Conservation (phyloP, 2,888 invertebrate genomes). For the Caenorhabditis panamensis region DNA sequence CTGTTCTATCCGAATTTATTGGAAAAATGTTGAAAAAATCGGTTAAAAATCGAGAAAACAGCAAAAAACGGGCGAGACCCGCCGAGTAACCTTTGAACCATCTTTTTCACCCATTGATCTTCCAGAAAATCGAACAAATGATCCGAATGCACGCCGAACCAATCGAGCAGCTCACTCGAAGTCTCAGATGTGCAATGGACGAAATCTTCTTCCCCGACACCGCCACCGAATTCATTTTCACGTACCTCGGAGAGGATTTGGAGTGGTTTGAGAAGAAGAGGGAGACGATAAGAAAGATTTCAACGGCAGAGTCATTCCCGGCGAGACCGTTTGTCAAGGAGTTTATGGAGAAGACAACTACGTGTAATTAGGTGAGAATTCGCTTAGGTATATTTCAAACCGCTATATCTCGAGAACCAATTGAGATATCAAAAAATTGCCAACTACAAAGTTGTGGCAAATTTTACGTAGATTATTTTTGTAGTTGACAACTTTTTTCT, state of each 20-base stretch:
- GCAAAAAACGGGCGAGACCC: too few species aligned
- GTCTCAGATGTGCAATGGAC: slow-evolving; percentile 71
- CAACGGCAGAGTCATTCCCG: slow-evolving; percentile 60
- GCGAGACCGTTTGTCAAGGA: slow-evolving; percentile 63
- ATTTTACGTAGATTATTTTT: too few species aligned
- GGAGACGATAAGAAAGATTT: slow-evolving; percentile 63
- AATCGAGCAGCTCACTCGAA: slow-evolving; percentile 68
- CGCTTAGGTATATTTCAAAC: too few species aligned
- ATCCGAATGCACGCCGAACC: slow-evolving; percentile 68
- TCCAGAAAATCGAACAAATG: slow-evolving; percentile 76
- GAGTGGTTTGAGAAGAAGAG: slow-evolving; percentile 68
- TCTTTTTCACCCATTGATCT: too few species aligned
- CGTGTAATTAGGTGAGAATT: slow-evolving; percentile 25
- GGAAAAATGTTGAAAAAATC: too few species aligned
- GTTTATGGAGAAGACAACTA: slow-evolving; percentile 6
- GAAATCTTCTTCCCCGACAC: slow-evolving; percentile 75
- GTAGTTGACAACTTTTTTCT: too few species aligned
- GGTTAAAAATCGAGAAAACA: too few species aligned
- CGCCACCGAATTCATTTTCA: slow-evolving; percentile 77
- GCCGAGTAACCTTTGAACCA: too few species aligned
- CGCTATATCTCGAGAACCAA: too few species aligned
- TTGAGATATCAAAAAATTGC: too few species aligned
- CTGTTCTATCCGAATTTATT: too few species aligned
- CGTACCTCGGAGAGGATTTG: slow-evolving; percentile 72
- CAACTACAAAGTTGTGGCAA: too few species aligned